phyloP scores from a whole-genome alignment of 92 coral and sea anemone genomes.

The Porites lobata region DNA sequence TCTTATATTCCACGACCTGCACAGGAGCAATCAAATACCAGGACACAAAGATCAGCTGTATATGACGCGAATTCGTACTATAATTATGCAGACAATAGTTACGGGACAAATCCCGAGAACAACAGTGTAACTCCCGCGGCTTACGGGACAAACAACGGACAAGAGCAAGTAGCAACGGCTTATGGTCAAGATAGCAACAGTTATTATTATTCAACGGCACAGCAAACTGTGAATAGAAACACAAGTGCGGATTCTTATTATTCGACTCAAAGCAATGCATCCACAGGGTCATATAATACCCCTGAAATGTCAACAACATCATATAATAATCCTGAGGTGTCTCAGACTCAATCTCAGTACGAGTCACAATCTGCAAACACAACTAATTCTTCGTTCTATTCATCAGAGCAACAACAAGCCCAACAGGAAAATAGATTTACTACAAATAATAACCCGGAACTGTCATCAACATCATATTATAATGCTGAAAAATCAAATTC shows the following conservation, averaged over 20 bases:
- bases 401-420: neutral
- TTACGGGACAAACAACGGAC: constrained; percentile 42
- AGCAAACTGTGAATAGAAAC: neutral
- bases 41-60: constrained; percentile 57
- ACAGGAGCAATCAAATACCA: constrained; percentile 21
- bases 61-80: constrained; percentile 39
- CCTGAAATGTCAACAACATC: constrained; percentile 17
- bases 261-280: constrained; percentile 29
- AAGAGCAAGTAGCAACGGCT: constrained; percentile 58
- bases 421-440: constrained; percentile 19
- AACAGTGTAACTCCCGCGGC: neutral
- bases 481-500: constrained; percentile 14
- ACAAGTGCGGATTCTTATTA: neutral
- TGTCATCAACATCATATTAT: neutral
- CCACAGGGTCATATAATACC: neutral
- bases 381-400: neutral
- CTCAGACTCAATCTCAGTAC: no score
- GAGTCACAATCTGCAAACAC: neutral
- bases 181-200: constrained; percentile 29
- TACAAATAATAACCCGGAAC: constrained; percentile 6
- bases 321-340: neutral
- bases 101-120: constrained; percentile 30
- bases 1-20: constrained; percentile 66
- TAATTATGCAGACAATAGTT: constrained; percentile 1
- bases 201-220: constrained; percentile 27